phyloP scores from a whole-genome alignment of 2,797 vertebrate genomes.

The Leptatherina wallacei region DNA sequence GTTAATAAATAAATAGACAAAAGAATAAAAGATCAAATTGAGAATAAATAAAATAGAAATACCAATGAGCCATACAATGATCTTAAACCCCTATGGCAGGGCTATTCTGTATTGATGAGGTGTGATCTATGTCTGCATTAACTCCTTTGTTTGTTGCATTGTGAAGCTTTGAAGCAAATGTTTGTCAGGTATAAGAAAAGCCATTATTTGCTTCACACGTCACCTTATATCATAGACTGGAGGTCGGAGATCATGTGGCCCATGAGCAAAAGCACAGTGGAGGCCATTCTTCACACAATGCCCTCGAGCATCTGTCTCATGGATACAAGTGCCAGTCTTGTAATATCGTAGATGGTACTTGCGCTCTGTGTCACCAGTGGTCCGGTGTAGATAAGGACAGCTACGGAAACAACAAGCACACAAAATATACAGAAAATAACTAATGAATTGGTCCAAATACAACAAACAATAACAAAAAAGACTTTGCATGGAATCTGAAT shows the following conservation, averaged over 20 bases:
- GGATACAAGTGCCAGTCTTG: constrained; percentile 95
- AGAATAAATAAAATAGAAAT: no score
- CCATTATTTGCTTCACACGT: constrained; percentile 51
- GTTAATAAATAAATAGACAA: no score
- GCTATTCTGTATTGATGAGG: background rate
- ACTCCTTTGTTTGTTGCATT: constrained; percentile 16
- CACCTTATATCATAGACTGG: constrained; percentile 94
- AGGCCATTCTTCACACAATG: constrained; percentile 95
- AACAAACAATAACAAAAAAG: background rate
- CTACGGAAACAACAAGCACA: constrained; percentile 72
- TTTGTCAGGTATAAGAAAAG: constrained; percentile 41
- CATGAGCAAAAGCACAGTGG: constrained; percentile 96
- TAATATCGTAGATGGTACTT: constrained; percentile 97
- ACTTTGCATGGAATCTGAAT: background rate
- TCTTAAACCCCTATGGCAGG: background rate
- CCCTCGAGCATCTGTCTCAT: constrained; percentile 92
- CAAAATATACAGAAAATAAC: constrained; percentile 1
- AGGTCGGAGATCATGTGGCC: constrained; percentile 92
- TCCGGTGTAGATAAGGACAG: constrained; percentile 94
- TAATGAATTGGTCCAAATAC: background rate
- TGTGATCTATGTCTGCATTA: constrained; percentile 4
- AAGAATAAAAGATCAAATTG: no score
- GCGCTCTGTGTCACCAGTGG: constrained; percentile 94
- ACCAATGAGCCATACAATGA: background rate
- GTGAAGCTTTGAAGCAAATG: constrained; percentile 24